A percentile compares a stretch with the other conserved stretches of the same genome.
Evolutionary conservation across 2,888 invertebrate genomes (phyloP).

Genomic region (Erebia aethiops): DNA sequence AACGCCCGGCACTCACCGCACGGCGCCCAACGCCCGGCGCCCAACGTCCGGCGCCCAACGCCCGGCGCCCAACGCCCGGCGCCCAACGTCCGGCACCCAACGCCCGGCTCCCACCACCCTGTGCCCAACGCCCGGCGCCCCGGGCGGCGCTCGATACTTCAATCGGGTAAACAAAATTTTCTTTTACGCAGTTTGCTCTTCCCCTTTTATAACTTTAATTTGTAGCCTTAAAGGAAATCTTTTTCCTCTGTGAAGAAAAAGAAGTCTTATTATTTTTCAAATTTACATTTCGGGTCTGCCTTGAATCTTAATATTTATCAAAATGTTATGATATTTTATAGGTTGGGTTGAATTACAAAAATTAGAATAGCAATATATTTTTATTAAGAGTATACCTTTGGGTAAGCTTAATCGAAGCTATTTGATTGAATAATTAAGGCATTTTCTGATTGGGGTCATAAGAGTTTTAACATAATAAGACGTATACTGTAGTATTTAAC

Average conservation of each 20-base stretch:
- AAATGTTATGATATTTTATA: background rate
- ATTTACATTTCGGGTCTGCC: background rate
- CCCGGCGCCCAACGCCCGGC: background rate
- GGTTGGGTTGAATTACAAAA: background rate
- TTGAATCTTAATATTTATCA: background rate
- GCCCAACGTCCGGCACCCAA: background rate
- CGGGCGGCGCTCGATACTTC: conserved; percentile 9
- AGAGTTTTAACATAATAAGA: too few relatives aligned
- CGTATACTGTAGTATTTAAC: too few relatives aligned
- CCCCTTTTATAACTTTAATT: conserved; percentile 20
- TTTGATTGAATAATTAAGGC: too few relatives aligned
- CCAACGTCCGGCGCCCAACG: background rate
- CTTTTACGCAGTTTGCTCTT: conserved; percentile 21
- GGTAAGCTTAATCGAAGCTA: too few relatives aligned
- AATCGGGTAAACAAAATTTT: conserved; percentile 22
- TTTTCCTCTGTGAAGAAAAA: background rate
- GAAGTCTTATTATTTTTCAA: background rate
- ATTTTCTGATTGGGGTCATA: too few relatives aligned
- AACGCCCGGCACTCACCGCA: background rate
- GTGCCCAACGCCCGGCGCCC: background rate
- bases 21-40: background rate
- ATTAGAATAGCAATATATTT: too few relatives aligned
- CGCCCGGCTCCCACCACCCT: background rate
- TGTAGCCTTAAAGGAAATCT: conserved; percentile 17
- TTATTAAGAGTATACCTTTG: too few relatives aligned